Evolutionary conservation across 2,888 invertebrate genomes (phyloP).

Genomic region (Pantelozetes paolii): DNA sequence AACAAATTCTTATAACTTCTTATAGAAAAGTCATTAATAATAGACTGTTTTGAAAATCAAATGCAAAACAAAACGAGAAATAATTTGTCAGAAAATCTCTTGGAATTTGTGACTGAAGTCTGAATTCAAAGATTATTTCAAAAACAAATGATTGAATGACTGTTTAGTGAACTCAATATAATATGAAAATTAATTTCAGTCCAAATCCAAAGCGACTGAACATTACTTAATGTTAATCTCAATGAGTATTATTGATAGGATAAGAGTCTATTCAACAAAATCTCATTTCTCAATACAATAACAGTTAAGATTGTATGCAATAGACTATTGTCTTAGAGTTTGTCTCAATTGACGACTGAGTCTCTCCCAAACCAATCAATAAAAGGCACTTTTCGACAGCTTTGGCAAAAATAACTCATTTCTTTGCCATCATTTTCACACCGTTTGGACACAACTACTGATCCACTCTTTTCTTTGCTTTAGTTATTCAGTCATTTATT

Average conservation of each 20-base stretch:
- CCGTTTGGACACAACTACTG: constrained; percentile 29
- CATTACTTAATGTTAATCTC: not conserved
- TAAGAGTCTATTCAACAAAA: not conserved
- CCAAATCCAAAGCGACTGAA: not conserved
- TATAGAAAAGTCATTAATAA: too few species aligned
- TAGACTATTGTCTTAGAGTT: not conserved
- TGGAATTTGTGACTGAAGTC: too few species aligned
- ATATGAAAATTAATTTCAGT: not conserved
- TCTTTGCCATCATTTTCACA: constrained; percentile 32
- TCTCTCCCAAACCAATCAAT: constrained; percentile 6
- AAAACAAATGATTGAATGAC: too few species aligned
- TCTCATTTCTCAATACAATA: constrained; percentile 14
- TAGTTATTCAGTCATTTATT: constrained; percentile 33
- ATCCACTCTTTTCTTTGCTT: not conserved
- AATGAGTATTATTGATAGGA: not conserved
- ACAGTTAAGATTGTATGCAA: not conserved
- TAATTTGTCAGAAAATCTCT: too few species aligned
- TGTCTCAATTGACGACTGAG: not conserved
- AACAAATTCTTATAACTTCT: too few species aligned
- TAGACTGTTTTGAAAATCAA: too few species aligned
- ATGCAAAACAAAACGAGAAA: too few species aligned
- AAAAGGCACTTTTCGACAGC: constrained; percentile 34
- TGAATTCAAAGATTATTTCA: too few species aligned
- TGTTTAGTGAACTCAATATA: too few species aligned
- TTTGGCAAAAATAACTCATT: constrained; percentile 2